Evolutionary conservation across 2,888 invertebrate genomes (phyloP).

Genomic region (Diadegma fenestrale): DNA sequence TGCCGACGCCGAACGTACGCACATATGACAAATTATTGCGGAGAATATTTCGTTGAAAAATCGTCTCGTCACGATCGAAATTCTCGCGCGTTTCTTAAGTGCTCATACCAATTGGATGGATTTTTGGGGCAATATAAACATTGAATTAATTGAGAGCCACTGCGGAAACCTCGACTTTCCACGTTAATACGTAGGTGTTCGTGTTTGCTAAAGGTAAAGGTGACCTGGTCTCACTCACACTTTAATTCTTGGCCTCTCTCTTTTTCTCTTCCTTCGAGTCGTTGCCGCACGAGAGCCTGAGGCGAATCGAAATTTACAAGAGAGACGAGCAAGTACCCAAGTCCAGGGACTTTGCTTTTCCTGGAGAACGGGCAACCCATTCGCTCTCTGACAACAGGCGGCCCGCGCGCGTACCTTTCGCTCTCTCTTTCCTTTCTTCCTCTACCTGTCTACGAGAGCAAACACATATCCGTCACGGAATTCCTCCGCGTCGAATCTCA

Average conservation of each 20-base stretch:
- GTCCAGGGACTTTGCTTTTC: constrained; percentile 70
- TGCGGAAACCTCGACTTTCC: constrained; percentile 72
- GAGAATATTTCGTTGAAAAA: background rate
- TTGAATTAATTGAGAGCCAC: constrained; percentile 46
- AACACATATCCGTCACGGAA: constrained; percentile 30
- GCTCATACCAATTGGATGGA: background rate
- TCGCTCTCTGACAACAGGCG: constrained; percentile 49
- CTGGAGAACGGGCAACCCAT: constrained; percentile 51
- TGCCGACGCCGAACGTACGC: background rate
- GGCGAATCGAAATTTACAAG: constrained; percentile 70
- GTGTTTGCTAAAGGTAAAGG: constrained; percentile 66
- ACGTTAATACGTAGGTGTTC: constrained; percentile 70
- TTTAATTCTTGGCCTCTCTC: constrained; percentile 32
- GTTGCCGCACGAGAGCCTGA: constrained; percentile 61
- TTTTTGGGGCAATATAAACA: background rate
- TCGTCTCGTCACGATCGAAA: background rate
- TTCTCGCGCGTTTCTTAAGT: background rate
- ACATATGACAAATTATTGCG: background rate
- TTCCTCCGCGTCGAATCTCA: constrained; percentile 43
- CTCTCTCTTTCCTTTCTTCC: constrained; percentile 65
- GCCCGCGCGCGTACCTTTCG: constrained; percentile 32
- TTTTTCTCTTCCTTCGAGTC: constrained; percentile 26
- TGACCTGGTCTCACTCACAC: constrained; percentile 43
- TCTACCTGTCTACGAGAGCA: constrained; percentile 11
- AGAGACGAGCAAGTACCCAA: constrained; percentile 64